A percentile compares a stretch with the other conserved stretches of the same genome.
These are phyloP conservation scores for Takifugu ocellatus DNA, from an alignment of 2,797 vertebrate species.

Conservation along the genomic window DNA sequence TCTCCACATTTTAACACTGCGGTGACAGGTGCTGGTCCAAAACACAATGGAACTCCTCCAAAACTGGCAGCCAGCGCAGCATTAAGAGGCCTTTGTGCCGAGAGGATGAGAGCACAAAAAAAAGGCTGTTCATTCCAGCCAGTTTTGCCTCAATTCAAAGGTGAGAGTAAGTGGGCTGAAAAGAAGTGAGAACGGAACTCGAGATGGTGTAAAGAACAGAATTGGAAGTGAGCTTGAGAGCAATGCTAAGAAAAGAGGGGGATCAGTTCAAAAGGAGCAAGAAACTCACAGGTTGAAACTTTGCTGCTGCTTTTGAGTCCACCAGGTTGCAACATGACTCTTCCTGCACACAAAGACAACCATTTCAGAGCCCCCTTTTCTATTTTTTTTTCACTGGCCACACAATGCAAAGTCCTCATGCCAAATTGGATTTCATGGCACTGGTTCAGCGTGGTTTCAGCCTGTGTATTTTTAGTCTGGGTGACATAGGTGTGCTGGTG, in stretches of 20 bases:
- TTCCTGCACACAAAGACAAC: conserved; percentile 50
- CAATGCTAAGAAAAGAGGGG: conserved; percentile 21
- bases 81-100: conserved; percentile 37
- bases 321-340: conserved; percentile 61
- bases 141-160: conserved; percentile 49
- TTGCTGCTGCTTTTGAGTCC: conserved; percentile 54
- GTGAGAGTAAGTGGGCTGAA: conserved; percentile 44
- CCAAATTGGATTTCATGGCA: conserved; percentile 55
- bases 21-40: conserved; percentile 67
- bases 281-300: conserved; percentile 47
- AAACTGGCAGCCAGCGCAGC: conserved; percentile 52
- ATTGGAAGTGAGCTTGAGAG: conserved; percentile 33
- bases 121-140: conserved; percentile 29
- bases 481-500: conserved; percentile 64
- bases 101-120: conserved; percentile 22
- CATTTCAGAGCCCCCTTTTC: conserved; percentile 35
- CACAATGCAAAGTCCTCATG: conserved; percentile 50
- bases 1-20: conserved; percentile 58
- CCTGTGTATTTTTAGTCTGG: conserved; percentile 59
- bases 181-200: conserved; percentile 24
- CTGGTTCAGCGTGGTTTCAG: conserved; percentile 51
- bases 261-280: conserved; percentile 21
- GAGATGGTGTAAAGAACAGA: conserved; percentile 26
- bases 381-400: conserved; percentile 23
- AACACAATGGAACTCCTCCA: conserved; percentile 67